Percentiles rank a stretch among this genome's conserved stretches.
These are phyloP conservation scores for Cliona cf. orientalis DNA, from an alignment of 37 sponge, comb jelly and placozoan genomes.

Conservation along the genomic window DNA sequence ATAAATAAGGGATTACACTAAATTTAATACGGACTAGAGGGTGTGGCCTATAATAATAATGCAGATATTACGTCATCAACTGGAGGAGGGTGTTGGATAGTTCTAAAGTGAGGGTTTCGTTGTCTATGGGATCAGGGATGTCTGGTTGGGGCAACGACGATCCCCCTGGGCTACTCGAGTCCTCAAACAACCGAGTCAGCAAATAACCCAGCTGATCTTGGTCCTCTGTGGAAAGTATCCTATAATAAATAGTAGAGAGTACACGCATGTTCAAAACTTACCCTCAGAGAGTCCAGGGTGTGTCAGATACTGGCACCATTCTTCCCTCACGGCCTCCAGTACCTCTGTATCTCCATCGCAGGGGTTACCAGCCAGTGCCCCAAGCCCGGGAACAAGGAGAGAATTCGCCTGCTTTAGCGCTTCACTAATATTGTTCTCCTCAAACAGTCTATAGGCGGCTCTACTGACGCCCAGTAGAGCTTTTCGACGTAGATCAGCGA, in stretches of 20 bases:
- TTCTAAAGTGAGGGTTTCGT: no score
- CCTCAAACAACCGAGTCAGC: conserved; percentile 51
- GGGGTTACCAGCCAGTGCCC: neutral
- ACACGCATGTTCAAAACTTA: conserved; percentile 15
- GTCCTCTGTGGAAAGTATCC: conserved; percentile 23
- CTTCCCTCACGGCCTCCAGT: conserved; percentile 53
- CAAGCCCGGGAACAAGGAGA: conserved; percentile 35
- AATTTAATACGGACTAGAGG: no score
- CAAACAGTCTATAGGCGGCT: conserved; percentile 26
- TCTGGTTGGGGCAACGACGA: no score
- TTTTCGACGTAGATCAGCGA: neutral
- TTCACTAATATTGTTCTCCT: neutral
- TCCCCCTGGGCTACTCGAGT: no score
- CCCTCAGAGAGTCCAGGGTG: conserved; percentile 52
- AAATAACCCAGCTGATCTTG: conserved; percentile 53
- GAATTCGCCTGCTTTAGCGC: conserved; percentile 19
- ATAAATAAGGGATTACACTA: no score
- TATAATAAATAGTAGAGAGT: neutral
- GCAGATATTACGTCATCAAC: no score
- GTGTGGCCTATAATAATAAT: no score
- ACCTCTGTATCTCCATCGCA: conserved; percentile 11
- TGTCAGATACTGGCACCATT: conserved; percentile 68
- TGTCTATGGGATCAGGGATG: no score
- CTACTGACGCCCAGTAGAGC: conserved; percentile 34
- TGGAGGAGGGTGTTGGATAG: no score